These are phyloP conservation scores for Nomada goodeniana DNA, from an alignment of 2,888 invertebrate genomes.

Conservation along the genomic window DNA sequence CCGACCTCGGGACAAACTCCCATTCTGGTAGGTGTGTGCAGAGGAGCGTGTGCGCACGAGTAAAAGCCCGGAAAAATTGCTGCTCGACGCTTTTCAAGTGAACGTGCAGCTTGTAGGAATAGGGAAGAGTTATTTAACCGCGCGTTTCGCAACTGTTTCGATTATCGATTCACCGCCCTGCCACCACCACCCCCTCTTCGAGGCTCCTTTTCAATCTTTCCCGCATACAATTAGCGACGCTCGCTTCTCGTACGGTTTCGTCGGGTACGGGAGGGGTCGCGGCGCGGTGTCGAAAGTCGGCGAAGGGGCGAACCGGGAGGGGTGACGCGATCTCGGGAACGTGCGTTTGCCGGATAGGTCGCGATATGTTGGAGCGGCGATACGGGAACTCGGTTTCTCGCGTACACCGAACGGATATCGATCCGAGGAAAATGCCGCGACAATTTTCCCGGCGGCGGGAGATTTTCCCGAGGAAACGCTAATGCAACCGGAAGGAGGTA, in stretches of 20 bases:
- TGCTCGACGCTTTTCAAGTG: conserved; percentile 58
- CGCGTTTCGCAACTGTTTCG: conserved; percentile 21
- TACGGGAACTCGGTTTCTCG: no score
- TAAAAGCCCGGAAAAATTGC: conserved; percentile 64
- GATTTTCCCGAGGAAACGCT: conserved; percentile 51
- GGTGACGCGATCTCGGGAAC: no score
- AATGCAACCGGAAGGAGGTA: conserved; percentile 57
- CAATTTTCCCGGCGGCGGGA: conserved; percentile 47
- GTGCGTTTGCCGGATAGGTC: no score
- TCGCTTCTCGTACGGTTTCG: background rate
- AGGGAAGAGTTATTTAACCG: conserved; percentile 63
- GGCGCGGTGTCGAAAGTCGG: no score
- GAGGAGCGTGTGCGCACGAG: conserved; percentile 48
- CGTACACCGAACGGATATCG: conserved; percentile 24
- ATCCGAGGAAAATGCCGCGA: conserved; percentile 10
- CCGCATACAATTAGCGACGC: background rate
- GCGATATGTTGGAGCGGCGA: no score
- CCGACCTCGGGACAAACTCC: conserved; percentile 68
- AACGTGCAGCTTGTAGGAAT: conserved; percentile 56
- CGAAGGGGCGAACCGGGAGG: no score
- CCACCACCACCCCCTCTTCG: background rate
- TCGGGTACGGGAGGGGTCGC: no score
- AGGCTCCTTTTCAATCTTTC: background rate
- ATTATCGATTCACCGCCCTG: background rate
- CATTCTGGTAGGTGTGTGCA: conserved; percentile 48